Base-by-base conservation (phyloP, 1,140 invertebrate genomes). In the Hirudo medicinalis region DNA sequence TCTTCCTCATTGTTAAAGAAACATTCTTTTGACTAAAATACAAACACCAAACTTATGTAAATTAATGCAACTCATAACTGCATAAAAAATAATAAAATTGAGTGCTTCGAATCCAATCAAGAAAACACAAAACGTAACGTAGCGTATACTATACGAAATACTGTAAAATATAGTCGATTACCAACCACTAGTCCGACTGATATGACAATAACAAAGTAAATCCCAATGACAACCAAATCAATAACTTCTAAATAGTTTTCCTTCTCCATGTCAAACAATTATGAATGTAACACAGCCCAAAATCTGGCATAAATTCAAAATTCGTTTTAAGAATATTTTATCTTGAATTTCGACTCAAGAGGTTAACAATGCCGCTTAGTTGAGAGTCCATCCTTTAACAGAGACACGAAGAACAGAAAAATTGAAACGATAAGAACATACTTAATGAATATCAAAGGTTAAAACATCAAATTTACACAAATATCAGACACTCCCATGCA, bases 171-270 rank as follows among this genome's bases (percentile, higher is more conserved):
- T 15, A 63, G 6, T n/a, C 57, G 8, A 22, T 63, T 63, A 63
- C 57, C 20, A 22, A 63, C 57, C 57, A 63, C 22, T 13, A 63
- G 57, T 63, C 57, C 57, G 17, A 63, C 57, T 63, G 57, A 63
- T 15, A 63, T 22, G 29, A 63, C 29, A 20, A 32, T 15, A 22
- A 63, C 57, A 63, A 63, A 63, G 15, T 63, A 63, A 19, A 32
- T 13, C 11, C 9, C 57, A n/a, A 63, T 63, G 57, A 63, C 29
- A 15, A 22, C 11, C 4, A 63, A 25, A 15, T 63, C 57, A 22
- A 63, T 6, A 22, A 6, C 8, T 63, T 63, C 57, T 15, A 63
- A 63, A 63, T 63, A 63, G 15, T 15, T 49, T 49, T 49, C 43
- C 43, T 49, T 49, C 43, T 17, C 43, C 43, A 49, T 40, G 40